Evolutionary conservation across 2,888 invertebrate species (phyloP), one percentile per base, ranked within the genome.

Genomic region (Pecten maximus): DNA sequence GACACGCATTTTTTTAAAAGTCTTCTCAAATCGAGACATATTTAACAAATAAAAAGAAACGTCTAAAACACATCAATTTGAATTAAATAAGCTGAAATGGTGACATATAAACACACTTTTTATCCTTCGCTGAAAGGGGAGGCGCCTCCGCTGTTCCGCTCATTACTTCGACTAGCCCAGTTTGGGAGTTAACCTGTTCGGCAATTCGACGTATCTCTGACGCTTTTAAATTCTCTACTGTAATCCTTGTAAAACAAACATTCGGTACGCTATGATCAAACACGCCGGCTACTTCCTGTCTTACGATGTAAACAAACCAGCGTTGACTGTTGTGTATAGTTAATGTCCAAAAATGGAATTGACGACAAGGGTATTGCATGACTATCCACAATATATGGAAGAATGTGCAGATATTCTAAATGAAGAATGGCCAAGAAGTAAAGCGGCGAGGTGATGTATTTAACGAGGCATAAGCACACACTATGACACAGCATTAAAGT

Each of bases 361-460:
- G 12, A 4, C 74, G 12, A 74, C 74, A 35, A 74, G 87, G 16
- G 91, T 90, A 10, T 90, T 96, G 6, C 96, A 96, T 92, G 89
- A 93, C n/a, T 91, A 94, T 89, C 93, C 91, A 89, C 89, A 95
- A n/a, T 95, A 93, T 88, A 87, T 92, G 40, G 94, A 94, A 28
- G 95, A 94, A 90, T 96, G 96, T 93, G 95, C 95, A n/a, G 94
- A 95, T 48, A 91, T 96, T 60, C 91, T 96, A 28, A 96, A 96
- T 90, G 94, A 95, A 90, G 95, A 96, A 93, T 96, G 96, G 96
- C 94, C 95, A 39, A 91, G 96, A 91, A 96, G 96, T 90, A 93
- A 93, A 90, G 93, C 95, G 40, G 96, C 96, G 87, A 95, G 96
- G 96, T 96, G 86, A 89, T 48, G 35, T 48, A 40, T 40, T n/a